Evolutionary conservation across 2,797 vertebrate species (phyloP).

Genomic region (Enteromius fasciolatus): DNA sequence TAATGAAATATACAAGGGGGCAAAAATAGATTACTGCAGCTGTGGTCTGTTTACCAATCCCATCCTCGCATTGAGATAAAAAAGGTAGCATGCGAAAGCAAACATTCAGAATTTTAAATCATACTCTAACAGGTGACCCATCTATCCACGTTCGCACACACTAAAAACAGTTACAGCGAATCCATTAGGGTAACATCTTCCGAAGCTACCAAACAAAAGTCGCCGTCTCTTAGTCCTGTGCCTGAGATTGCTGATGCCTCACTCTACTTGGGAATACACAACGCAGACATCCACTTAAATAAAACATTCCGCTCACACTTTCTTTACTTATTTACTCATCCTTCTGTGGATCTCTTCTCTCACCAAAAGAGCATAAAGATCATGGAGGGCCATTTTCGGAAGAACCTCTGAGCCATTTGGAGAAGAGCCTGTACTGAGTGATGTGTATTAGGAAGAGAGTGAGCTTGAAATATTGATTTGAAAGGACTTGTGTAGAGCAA

Average conservation of each 20-base stretch:
- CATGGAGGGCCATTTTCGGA: slow-evolving; percentile 58
- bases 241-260: slow-evolving; percentile 63
- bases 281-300: slow-evolving; percentile 67
- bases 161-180: slow-evolving; percentile 27
- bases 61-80: not conserved
- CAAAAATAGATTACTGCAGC: not conserved
- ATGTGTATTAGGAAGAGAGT: slow-evolving; percentile 60
- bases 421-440: slow-evolving; percentile 59
- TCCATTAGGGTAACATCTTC: slow-evolving; percentile 60
- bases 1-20: slow-evolving; percentile 7
- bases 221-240: slow-evolving; percentile 6
- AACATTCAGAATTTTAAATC: slow-evolving; percentile 8
- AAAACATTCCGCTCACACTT: slow-evolving; percentile 73
- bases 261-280: slow-evolving; percentile 63
- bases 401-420: slow-evolving; percentile 72
- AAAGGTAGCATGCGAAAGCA: slow-evolving; percentile 11
- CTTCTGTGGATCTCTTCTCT: slow-evolving; percentile 70
- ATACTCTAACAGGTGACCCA: slow-evolving; percentile 20
- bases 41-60: not conserved
- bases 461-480: slow-evolving; percentile 76
- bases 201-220: slow-evolving; percentile 48
- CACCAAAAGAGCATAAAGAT: slow-evolving; percentile 64
- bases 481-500: slow-evolving; percentile 72
- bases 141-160: not conserved
- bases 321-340: slow-evolving; percentile 79